Base-by-base conservation (phyloP, 2,113 vertebrate species). In the Microcebus ravelobensis region DNA sequence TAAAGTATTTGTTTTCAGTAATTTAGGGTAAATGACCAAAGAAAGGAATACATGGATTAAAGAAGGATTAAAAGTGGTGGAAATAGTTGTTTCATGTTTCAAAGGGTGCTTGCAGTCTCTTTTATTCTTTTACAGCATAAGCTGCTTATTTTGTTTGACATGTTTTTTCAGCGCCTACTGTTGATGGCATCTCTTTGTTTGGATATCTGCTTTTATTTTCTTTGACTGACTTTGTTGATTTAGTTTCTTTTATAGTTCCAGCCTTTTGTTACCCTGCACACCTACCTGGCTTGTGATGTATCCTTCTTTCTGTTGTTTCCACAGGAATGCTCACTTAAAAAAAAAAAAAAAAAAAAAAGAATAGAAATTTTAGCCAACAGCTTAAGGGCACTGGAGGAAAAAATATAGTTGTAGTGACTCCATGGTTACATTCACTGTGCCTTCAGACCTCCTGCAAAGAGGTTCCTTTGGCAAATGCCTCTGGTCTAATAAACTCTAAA, bases 1-100 rank as follows among this genome's bases (percentile, higher is more conserved):
- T 91, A 27, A 84, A 96, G 84, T 87, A 73, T 92, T 67, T 85
- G 65, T 89, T 95, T 94, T 94, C 79, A 88, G 59, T 91, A 91
- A 82, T 94, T 96, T 45, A 87, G 77, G 67, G 34, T 52, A 82
- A 71, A 81, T 67, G 76, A 90, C 67, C 81, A 65, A 95, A 94
- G 87, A 93, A 83, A 95, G 70, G 25, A 80, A 96, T 65, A 91
- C 42, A 42, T 6, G 50, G 39, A 36, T 67, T 92, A 65, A 63
- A 61, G 52, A 71, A 59, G 52, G 85, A 61, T 87, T 90, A 87
- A 87, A 57, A 67, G 63, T 52, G 55, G 39, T 52, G 39, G 34
- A 81, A 90, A 84, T 21, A 55, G 92, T 52, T 87, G 61, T 79
- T 61, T 90, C 11, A 27, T 68, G 50, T 81, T 97, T 96, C 92